A percentile compares a stretch with the other conserved stretches of the same genome.
Conservation (phyloP, 2,113 vertebrate species). For the Xenopus tropicalis region UCB_Xtro_10.0 CM004449.2:100271001-100271500, state of each 20-base stretch:
- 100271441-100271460: conserved; percentile 14
- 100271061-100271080: conserved; percentile 5
- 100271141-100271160: conserved; percentile 13
- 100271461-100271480: conserved; percentile 27
- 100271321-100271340: conserved; percentile 43
- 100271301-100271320: conserved; percentile 45
- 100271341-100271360: conserved; percentile 38
- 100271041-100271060: conserved; percentile 17
- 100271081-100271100: conserved; percentile 12
- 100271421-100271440: conserved; percentile 23
- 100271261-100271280: conserved; percentile 11
- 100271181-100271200: conserved; percentile 3
- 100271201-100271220: background rate
- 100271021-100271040: conserved; percentile 14
- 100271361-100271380: conserved; percentile 41
- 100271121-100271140: conserved; percentile 37
- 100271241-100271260: background rate
- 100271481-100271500: conserved; percentile 1
- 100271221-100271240: background rate
- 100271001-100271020: background rate
- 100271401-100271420: conserved; percentile 29
- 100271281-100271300: conserved; percentile 31
- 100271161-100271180: background rate
- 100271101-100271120: conserved; percentile 38
- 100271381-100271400: conserved; percentile 44